Base-by-base conservation (phyloP, 2,888 invertebrate species). In the Agrilus biguttatus region DNA sequence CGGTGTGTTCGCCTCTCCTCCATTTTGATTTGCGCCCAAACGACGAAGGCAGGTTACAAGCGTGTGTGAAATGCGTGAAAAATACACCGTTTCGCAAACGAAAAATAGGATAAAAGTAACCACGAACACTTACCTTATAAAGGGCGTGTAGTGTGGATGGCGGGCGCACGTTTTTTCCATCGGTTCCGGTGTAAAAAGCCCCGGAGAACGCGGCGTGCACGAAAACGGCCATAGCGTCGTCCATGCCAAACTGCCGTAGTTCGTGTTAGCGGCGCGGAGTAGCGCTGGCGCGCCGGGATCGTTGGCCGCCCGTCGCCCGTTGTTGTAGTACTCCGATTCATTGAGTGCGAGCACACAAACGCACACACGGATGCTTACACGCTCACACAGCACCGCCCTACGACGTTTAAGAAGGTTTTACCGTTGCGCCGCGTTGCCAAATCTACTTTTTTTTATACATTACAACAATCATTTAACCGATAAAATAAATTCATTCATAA, bases 11-110 rank as follows among this genome's bases (percentile, higher is more conserved):
- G 65, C 63, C 65, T 63, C 64, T 59, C 64, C 64, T 59, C 65
- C 65, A 65, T 65, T 64, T 65, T 65, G 65, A 61, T 59, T 59
- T 55, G 53, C 56, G 56, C 58, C 56, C 53, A 57, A 55, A 45
- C 47, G 45, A 48, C 57, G 61, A 63, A 63, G 21, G 56, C 61
- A 64, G 64, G 65, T 64, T 65, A 65, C 23, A 36, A 17, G 17
- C 14, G 36, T 19, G 19, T 14, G 19, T 36, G 36, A 40, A 34
- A 10, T 28, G 28, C 10, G 10, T 28, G 28, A 28, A 28, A 28
- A 28, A 8, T 28, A 28, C 28, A 4, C 28, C 28, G 28, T 28
- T 28, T 28, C 28, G 10, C 28, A 2, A 28, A 28, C 28, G 28
- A 10, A 28, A 28, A 28, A 28, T 28, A 28, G 5, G 28, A 28